phyloP scores from a whole-genome alignment of 2,888 invertebrate species.

The Penaeus monodon region DNA sequence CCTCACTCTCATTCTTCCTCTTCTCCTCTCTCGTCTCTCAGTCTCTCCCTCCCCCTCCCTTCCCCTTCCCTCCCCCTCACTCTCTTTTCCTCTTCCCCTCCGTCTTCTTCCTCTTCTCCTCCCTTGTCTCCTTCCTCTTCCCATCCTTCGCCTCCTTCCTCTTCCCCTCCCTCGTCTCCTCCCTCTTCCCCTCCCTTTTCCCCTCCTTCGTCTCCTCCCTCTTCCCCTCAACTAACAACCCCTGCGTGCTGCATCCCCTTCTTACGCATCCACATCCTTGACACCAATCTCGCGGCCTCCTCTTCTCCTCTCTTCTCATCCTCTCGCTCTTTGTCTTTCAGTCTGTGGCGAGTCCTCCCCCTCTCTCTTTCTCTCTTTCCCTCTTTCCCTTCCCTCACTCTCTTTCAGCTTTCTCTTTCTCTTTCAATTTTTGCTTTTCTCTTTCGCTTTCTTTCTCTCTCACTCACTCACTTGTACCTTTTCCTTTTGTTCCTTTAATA shows the following conservation, averaged over 20 bases:
- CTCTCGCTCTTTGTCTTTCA: neutral
- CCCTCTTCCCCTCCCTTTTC: neutral
- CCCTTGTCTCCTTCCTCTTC: neutral
- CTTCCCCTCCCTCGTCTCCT: neutral
- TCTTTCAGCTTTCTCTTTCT: neutral
- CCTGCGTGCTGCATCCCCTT: neutral
- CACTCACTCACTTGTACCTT: neutral
- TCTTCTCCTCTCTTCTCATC: neutral
- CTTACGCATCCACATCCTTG: neutral
- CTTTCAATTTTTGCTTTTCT: neutral
- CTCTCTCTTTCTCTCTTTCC: neutral
- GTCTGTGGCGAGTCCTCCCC: neutral
- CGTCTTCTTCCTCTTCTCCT: neutral
- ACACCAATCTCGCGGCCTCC: neutral
- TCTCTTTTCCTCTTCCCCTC: neutral
- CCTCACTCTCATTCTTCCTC: neutral
- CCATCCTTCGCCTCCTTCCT: no score
- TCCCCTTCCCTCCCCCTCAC: no score
- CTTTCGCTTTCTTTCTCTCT: neutral
- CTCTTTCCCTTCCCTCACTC: conserved; percentile 14
- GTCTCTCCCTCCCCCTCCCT: no score
- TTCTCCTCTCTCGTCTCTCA: neutral
- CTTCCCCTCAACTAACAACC: neutral
- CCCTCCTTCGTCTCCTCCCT: neutral
- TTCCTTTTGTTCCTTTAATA: neutral